Conservation (phyloP, 2,797 vertebrate genomes). For the Enteromius fasciolatus region DNA sequence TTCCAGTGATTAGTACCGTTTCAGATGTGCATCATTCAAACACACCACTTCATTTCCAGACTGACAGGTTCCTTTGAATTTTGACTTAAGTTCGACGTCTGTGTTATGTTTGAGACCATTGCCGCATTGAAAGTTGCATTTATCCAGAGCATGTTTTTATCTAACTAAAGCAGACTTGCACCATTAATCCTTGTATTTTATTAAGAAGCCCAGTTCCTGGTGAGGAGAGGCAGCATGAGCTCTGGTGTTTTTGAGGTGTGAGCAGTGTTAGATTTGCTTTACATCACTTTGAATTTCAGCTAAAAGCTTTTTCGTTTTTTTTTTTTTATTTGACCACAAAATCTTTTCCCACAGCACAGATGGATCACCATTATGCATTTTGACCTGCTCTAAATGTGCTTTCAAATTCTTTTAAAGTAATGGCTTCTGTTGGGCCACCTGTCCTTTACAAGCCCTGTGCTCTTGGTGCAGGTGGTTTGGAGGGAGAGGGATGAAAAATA, state of each 20-base stretch:
- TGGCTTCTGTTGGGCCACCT: slow-evolving; percentile 6
- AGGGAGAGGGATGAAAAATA: background rate
- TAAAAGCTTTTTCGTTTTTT: slow-evolving; percentile 9
- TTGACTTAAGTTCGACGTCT: background rate
- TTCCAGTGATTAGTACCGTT: background rate
- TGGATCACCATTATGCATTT: slow-evolving; percentile 9
- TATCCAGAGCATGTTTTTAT: background rate
- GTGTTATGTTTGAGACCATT: background rate
- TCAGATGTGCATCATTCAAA: background rate
- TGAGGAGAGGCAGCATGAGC: slow-evolving; percentile 2
- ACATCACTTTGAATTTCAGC: slow-evolving; percentile 10
- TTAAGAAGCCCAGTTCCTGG: background rate
- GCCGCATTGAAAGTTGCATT: background rate
- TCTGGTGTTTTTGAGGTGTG: background rate
- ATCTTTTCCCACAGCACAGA: slow-evolving; percentile 24
- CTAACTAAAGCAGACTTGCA: background rate
- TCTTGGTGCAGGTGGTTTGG: background rate
- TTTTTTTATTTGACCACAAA: slow-evolving; percentile 4
- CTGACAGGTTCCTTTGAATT: background rate
- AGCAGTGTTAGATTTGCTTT: background rate
- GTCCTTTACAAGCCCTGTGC: background rate
- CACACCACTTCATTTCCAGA: background rate
- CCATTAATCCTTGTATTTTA: background rate
- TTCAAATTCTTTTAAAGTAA: slow-evolving; percentile 12
- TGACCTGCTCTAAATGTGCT: background rate